phyloP scores from a whole-genome alignment of 2,888 invertebrate genomes.

The Drosophila prolongata region DNA sequence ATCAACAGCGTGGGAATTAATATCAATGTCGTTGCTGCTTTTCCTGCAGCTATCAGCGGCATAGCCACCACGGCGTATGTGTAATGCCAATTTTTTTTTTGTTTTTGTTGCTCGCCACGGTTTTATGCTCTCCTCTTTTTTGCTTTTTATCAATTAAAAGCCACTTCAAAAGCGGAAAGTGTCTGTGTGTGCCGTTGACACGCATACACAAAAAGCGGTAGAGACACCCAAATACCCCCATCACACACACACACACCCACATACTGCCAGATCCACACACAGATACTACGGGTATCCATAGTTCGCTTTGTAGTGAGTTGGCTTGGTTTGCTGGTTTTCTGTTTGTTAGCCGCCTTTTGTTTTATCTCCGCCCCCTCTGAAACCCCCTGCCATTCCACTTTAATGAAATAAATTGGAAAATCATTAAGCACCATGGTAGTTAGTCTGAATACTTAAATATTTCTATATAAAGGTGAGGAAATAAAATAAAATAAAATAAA shows the following conservation, averaged over 20 bases:
- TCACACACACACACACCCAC: slow-evolving; percentile 19
- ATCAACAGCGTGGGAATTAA: slow-evolving; percentile 74
- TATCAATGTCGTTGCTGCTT: slow-evolving; percentile 68
- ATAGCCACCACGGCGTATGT: slow-evolving; percentile 72
- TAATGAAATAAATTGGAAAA: slow-evolving; percentile 24
- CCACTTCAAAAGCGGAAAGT: slow-evolving; percentile 81
- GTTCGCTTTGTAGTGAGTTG: slow-evolving; percentile 62
- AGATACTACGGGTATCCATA: slow-evolving; percentile 33
- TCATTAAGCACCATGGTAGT: slow-evolving; percentile 6
- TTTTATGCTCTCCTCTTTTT: slow-evolving; percentile 44
- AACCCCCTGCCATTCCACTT: slow-evolving; percentile 4
- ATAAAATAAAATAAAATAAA: too few species aligned
- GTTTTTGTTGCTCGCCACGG: slow-evolving; percentile 44
- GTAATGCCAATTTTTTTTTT: slow-evolving; percentile 57
- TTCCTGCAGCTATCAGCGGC: slow-evolving; percentile 64
- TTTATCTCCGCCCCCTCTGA: slow-evolving; percentile 49
- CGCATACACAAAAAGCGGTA: slow-evolving; percentile 52
- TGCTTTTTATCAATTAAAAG: slow-evolving; percentile 81
- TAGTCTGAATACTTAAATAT: not conserved
- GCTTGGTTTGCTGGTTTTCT: slow-evolving; percentile 44
- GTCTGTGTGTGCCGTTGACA: slow-evolving; percentile 73
- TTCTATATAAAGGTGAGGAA: too few species aligned
- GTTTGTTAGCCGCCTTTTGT: slow-evolving; percentile 74
- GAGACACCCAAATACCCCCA: slow-evolving; percentile 34
- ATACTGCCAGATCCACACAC: slow-evolving; percentile 41